Evolutionary conservation across 2,113 vertebrate species (phyloP), one percentile per base, ranked within the genome.

Genomic region (Nycticryphes semicollaris): DNA sequence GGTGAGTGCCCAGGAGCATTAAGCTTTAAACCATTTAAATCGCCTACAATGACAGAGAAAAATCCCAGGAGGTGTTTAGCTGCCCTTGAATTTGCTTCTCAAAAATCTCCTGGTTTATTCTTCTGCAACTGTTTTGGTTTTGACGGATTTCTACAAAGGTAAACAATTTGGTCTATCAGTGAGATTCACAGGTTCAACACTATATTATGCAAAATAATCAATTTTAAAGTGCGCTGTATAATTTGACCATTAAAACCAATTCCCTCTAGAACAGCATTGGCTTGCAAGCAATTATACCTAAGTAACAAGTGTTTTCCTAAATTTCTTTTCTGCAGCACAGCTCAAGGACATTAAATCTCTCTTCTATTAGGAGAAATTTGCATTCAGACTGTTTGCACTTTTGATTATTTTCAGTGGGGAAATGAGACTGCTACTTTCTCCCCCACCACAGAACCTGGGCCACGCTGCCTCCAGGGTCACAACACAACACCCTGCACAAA

Each of bases 281-380:
- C 77, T 94, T 72, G 39, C 69, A 92, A 94, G 80, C 73, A 87
- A 92, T 79, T 96, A 93, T 15, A 78, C 12, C 27, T 22, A 68
- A 70, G 47, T 56, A 84, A 83, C 84, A 83, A 86, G 13, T 48
- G 56, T 86, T 88, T 70, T 80, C 41, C 87, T 78, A 59, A 64
- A 87, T 87, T 94, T 94, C 14, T 89, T 89, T 78, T 53, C 76
- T 72, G 88, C 33, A 75, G 80, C 48, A 81, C 73, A 89, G 80
- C 56, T 94, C 89, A 95, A 95, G 94, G 91, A 80, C 94, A 84
- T 74, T 66, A 80, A 41, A 69, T 74, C 90, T 94, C 74, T 51
- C 33, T 67, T 86, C 60, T 81, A 75, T 22, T 64, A 93, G 75
- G 45, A 92, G 83, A 84, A 90, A 92, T 82, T 86, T 81, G 66